phyloP scores from a whole-genome alignment of 2,888 invertebrate species.

The Lepas anatifera region DNA sequence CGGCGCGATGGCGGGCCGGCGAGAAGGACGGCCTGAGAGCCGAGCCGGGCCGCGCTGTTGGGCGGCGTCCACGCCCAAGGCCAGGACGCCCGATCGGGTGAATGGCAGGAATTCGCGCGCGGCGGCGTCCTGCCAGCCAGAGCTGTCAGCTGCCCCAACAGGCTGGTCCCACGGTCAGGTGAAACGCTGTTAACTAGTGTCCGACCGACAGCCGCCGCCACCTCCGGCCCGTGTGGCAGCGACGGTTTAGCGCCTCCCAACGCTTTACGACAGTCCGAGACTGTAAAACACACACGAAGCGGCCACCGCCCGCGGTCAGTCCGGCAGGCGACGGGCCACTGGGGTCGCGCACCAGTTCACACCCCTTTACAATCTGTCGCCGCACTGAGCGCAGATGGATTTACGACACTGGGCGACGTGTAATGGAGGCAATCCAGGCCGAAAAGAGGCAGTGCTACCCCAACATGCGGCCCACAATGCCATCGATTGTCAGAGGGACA shows the following conservation, averaged over 20 bases:
- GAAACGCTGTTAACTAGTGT: too few species aligned
- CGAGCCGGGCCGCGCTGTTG: background rate
- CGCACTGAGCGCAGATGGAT: background rate
- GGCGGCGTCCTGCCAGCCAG: background rate
- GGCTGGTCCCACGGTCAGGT: background rate
- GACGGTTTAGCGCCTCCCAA: too few species aligned
- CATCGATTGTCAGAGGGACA: background rate
- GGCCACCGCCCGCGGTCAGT: too few species aligned
- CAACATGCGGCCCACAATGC: background rate
- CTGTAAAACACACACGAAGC: too few species aligned
- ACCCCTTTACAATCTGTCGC: background rate
- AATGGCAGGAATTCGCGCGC: background rate
- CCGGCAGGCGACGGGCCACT: background rate
- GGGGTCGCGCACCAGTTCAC: too few species aligned
- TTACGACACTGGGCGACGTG: background rate
- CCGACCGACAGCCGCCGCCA: too few species aligned
- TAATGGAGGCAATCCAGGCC: background rate
- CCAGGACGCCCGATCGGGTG: background rate
- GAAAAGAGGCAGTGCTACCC: background rate
- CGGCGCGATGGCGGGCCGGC: background rate
- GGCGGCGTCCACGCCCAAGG: background rate
- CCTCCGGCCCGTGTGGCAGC: too few species aligned
- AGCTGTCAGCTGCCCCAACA: background rate
- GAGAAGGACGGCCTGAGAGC: background rate
- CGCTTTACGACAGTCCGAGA: too few species aligned